A percentile compares a stretch with the other conserved stretches of the same genome.
Conservation (phyloP, 2,797 vertebrate species). For the Ctenochaetus hawaiiensis region DNA sequence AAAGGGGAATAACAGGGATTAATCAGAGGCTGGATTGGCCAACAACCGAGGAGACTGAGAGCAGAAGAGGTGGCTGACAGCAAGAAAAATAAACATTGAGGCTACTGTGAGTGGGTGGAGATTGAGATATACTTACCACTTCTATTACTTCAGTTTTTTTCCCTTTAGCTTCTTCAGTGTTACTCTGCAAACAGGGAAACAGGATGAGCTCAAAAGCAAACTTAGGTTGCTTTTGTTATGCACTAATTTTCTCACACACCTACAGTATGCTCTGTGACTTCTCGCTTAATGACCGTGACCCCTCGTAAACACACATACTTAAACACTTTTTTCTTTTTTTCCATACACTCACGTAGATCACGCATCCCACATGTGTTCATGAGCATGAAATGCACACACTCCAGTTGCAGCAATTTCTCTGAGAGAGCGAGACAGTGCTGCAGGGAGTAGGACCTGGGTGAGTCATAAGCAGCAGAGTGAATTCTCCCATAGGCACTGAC, state of each 20-base stretch:
- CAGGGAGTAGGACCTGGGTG: conserved; percentile 53
- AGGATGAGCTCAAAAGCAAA: background rate
- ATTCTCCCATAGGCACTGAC: conserved; percentile 52
- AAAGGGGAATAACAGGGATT: conserved; percentile 21
- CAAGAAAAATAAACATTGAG: conserved; percentile 67
- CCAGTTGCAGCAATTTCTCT: conserved; percentile 38
- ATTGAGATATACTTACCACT: conserved; percentile 46
- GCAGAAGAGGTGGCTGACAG: conserved; percentile 41
- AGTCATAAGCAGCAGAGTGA: conserved; percentile 63
- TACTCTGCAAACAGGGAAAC: conserved; percentile 16
- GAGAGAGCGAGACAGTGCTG: conserved; percentile 25
- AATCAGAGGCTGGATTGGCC: conserved; percentile 47
- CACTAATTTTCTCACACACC: conserved; percentile 13
- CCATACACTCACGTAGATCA: conserved; percentile 46
- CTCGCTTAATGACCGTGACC: conserved; percentile 25
- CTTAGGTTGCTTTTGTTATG: conserved; percentile 19
- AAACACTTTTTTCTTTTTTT: conserved; percentile 38
- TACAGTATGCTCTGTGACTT: conserved; percentile 26
- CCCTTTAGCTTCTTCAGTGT: conserved; percentile 18
- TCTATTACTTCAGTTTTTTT: conserved; percentile 43
- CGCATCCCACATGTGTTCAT: conserved; percentile 25
- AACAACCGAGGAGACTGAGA: conserved; percentile 37
- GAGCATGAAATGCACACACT: conserved; percentile 22
- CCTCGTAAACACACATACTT: conserved; percentile 27
- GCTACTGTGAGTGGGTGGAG: conserved; percentile 64